phyloP scores from a whole-genome alignment of 1,140 invertebrate genomes.

The Leptoteleia sp. region DNA sequence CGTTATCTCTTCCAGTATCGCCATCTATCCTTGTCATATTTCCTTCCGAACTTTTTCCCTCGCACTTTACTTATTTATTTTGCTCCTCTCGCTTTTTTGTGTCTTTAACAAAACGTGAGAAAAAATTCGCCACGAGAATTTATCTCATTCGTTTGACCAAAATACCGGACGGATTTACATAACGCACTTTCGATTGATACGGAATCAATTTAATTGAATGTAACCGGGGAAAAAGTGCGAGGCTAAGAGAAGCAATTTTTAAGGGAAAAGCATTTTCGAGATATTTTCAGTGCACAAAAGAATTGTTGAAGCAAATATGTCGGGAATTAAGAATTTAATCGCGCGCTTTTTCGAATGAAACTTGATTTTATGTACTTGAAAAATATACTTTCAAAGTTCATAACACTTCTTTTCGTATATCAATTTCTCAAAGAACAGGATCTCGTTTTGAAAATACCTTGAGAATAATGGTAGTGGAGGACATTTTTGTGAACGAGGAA shows the following conservation, averaged over 20 bases:
- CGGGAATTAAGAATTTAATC: too few species aligned
- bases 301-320: too few species aligned
- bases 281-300: too few species aligned
- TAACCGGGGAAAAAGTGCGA: too few species aligned
- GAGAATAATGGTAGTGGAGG: neutral
- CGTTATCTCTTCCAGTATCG: constrained; percentile 59
- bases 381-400: too few species aligned
- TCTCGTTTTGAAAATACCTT: neutral
- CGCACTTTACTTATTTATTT: constrained; percentile 3
- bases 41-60: constrained; percentile 28
- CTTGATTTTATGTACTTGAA: too few species aligned
- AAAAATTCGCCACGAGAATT: neutral
- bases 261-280: too few species aligned
- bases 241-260: too few species aligned
- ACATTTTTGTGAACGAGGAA: constrained; percentile 1
- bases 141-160: neutral
- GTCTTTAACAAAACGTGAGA: neutral
- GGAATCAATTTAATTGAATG: too few species aligned
- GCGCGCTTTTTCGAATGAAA: too few species aligned
- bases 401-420: neutral
- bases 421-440: neutral
- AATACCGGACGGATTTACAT: too few species aligned
- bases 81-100: neutral
- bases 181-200: neutral
- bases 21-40: constrained; percentile 63